Evolutionary conservation across 1,140 invertebrate genomes (phyloP), one percentile per base, ranked within the genome.

Genomic region (Adelges cooleyi): DNA sequence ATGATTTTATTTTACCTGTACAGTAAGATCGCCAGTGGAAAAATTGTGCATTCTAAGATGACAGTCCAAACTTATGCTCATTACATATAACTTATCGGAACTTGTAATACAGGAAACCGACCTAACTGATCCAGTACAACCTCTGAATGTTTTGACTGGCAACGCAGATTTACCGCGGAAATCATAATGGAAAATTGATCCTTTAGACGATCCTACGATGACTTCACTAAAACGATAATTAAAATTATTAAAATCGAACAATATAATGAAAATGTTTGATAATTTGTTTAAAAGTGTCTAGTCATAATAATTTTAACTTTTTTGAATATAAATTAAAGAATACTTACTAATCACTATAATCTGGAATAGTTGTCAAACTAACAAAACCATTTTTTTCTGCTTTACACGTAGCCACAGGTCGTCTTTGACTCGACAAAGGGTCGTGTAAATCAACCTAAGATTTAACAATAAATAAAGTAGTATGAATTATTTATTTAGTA

Each of bases 101-200:
- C 44, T 44, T 3, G 9, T 29, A 17, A 59, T 20, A 46, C 40
- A 46, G 10, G 38, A 17, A 13, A 59, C 5, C 20, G 54, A 10
- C 46, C 27, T 59, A 27, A 59, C 25, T 13, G 54, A 59, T 18
- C 54, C 54, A 13, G 42, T 33, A 46, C 40, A 25, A 15, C 54
- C 54, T 46, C 40, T 59, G n/a, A 59, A 59, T 15, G 54, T 59
- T 59, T 59, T 59, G 5, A 46, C 54, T 17, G 54, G 54, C 2
- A 59, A 46, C 29, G n/a, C 18, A 8, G 54, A 29, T 29, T 59
- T 59, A 27, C 54, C 54, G 10, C 54, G 54, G 6, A 59, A 59
- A 29, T 59, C 54, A 29, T 59, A 59, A 20, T 59, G 54, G 27
- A 27, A 59, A 15, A 59, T 59, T 17, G 25, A 46, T 4, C 54